A percentile compares a stretch with the other conserved stretches of the same genome.
Conservation (phyloP, 23 tunicate genomes). For the Ascidia mentula region DNA sequence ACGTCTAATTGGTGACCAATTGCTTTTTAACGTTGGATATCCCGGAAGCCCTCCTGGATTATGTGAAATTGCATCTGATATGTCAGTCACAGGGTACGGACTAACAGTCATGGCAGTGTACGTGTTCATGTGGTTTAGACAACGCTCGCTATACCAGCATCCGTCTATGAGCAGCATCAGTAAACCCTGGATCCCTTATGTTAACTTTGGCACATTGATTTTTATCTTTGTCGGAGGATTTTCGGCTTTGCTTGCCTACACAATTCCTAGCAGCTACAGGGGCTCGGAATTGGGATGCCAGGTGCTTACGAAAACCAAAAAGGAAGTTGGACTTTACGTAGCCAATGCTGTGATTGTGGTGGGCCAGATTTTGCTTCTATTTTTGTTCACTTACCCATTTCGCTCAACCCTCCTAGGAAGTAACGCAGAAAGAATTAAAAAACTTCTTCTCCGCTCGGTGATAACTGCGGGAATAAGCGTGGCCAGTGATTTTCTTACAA, state of each 20-base stretch:
- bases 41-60: background rate
- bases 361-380: background rate
- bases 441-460: background rate
- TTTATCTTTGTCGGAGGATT: background rate
- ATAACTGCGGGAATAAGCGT: background rate
- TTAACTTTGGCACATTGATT: background rate
- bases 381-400: background rate
- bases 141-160: slow-evolving; percentile 14
- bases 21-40: slow-evolving; percentile 2
- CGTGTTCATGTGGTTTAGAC: slow-evolving; percentile 2
- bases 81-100: background rate
- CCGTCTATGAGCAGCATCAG: background rate
- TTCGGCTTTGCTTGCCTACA: background rate
- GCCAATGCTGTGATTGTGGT: background rate
- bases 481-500: background rate
- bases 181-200: background rate
- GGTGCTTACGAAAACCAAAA: background rate
- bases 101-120: background rate
- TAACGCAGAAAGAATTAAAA: background rate
- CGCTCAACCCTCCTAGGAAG: background rate
- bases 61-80: background rate
- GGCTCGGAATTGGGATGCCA: background rate
- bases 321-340: background rate
- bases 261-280: background rate
- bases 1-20: background rate